A percentile compares a stretch with the other conserved stretches of the same genome.
Conservation (phyloP, 2,797 vertebrate species). For the Aythya fuligula region DNA sequence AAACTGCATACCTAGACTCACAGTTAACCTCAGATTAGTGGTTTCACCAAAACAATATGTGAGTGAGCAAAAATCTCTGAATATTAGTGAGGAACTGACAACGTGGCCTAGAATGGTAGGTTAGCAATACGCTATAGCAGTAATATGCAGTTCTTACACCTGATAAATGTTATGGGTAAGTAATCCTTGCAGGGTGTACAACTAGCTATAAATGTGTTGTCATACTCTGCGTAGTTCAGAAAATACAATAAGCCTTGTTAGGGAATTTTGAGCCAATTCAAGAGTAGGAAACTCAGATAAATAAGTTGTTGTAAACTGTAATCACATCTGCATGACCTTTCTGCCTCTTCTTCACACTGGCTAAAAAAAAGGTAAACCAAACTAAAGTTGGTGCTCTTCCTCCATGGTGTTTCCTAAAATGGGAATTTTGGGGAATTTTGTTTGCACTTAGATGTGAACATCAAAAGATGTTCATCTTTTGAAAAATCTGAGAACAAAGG, state of each 20-base stretch:
- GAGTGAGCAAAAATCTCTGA: not conserved
- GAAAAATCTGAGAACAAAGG: not conserved
- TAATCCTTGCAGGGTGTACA: not conserved
- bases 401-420: not conserved
- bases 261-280: not conserved
- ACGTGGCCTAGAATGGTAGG: too few relatives aligned
- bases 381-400: not conserved
- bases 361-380: not conserved
- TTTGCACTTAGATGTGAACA: not conserved
- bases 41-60: not conserved
- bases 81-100: not conserved
- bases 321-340: not conserved
- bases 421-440: not conserved
- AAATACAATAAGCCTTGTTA: not conserved
- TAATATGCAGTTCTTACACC: not conserved
- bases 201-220: not conserved
- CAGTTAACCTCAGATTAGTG: not conserved
- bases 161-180: not conserved
- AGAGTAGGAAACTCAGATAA: not conserved
- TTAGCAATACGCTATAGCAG: not conserved
- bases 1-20: not conserved
- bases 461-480: not conserved
- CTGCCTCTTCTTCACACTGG: not conserved
- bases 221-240: not conserved
- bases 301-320: not conserved